A percentile compares a stretch with the other conserved stretches of the same genome.
Evolutionary conservation across 2,113 vertebrate genomes (phyloP).

Genomic region (Elephantulus edwardii): DNA sequence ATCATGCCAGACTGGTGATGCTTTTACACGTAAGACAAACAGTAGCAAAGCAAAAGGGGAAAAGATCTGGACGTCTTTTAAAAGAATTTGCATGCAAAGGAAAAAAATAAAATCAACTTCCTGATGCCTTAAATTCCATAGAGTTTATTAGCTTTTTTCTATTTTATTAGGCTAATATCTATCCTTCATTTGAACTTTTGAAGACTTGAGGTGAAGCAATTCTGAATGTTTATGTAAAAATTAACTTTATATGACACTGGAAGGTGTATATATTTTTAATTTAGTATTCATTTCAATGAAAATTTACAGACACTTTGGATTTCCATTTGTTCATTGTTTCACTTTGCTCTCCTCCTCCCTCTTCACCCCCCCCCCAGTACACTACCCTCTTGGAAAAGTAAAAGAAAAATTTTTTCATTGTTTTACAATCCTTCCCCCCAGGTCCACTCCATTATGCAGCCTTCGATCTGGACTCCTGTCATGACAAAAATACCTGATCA

Average conservation of each 20-base stretch:
- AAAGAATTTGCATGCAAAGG: not conserved
- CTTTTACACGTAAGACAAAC: not conserved
- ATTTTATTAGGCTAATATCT: not conserved
- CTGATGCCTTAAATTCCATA: not conserved
- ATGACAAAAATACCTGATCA: too few relatives aligned
- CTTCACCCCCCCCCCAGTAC: too few relatives aligned
- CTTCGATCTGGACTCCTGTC: too few relatives aligned
- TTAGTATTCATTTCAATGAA: too few relatives aligned
- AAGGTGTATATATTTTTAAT: too few relatives aligned
- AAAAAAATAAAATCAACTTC: not conserved
- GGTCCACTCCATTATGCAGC: too few relatives aligned
- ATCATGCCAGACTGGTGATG: not conserved
- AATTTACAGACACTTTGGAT: too few relatives aligned
- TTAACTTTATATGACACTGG: not conserved
- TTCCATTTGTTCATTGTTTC: too few relatives aligned
- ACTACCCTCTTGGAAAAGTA: too few relatives aligned
- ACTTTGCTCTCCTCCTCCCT: too few relatives aligned
- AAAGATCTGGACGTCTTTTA: not conserved
- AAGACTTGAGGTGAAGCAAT: not conserved
- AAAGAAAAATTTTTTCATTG: too few relatives aligned
- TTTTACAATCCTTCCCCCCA: too few relatives aligned
- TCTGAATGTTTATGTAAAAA: not conserved
- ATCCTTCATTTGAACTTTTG: not conserved
- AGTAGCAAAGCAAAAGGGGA: not conserved
- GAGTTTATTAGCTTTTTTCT: not conserved